Base-by-base conservation (phyloP, 2,113 vertebrate species). In the Tetrao urogallus region DNA sequence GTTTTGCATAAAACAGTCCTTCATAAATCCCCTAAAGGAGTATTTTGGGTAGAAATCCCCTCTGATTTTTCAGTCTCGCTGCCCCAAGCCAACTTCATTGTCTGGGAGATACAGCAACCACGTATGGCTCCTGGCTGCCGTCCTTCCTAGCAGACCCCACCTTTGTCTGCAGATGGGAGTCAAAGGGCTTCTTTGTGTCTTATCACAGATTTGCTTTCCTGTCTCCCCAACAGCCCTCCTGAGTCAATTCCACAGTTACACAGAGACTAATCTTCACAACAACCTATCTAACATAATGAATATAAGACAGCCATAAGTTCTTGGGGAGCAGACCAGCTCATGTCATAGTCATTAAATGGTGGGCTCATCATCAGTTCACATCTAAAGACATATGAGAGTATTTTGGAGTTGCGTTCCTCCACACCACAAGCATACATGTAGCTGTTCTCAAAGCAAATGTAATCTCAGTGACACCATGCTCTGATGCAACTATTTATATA, bases 301-400 rank as follows among this genome's bases (percentile, higher is more conserved):
- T 3, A 6, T 21, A 58, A 47, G 0, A 0, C 1, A 57, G 42
- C 28, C 16, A 10, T 4, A 28, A 67, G 42, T 34, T 57, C 43
- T 13, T 10, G 20, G n/a, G 11, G n/a, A 76, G 40, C n/a, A 58
- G 36, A 87, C 25, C 77, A 47, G 36, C 11, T 36, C 3, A 1
- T 45, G 15, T 61, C 52, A 61, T 20, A 57, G 80, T 8, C n/a
- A 24, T 17, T 75, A 47, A 84, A 82, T 3, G 1, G 6, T 13
- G 14, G 40, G 13, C 63, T 70, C 28, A 1, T 70, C 28, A 1
- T 25, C 13, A 21, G 43, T 64, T 82, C 91, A 74, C 17, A 8
- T 52, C 63, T 66, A 15, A 42, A 78, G 70, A 89, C 57, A 61
- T 0, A 15, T 9, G 54, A 85, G 34, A 43, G 12, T 73, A 74